Conservation (phyloP, 2,888 invertebrate species). For the Diabrotica balteata region DNA sequence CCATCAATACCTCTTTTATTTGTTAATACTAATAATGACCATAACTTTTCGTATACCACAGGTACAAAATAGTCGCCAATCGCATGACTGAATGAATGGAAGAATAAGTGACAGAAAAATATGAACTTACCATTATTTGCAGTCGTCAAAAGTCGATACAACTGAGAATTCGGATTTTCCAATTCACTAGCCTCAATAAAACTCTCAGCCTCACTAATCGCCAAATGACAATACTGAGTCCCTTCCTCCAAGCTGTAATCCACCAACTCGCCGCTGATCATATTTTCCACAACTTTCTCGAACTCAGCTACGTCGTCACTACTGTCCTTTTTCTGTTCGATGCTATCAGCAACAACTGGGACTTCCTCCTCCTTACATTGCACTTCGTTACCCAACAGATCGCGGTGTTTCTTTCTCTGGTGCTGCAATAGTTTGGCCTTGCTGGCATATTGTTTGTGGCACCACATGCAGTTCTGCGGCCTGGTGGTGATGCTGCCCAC, state of each 20-base stretch:
- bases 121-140: slow-evolving; percentile 51
- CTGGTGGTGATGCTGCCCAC: slow-evolving; percentile 76
- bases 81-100: background rate
- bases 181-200: slow-evolving; percentile 40
- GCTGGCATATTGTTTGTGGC: slow-evolving; percentile 88
- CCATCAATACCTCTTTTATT: too few species aligned
- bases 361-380: slow-evolving; percentile 20
- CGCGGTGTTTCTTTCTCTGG: slow-evolving; percentile 70
- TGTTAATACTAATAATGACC: too few species aligned
- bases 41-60: too few species aligned
- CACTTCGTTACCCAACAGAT: slow-evolving; percentile 50
- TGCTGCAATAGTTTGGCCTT: slow-evolving; percentile 77
- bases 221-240: slow-evolving; percentile 43
- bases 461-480: slow-evolving; percentile 78
- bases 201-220: slow-evolving; percentile 41
- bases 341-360: background rate
- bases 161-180: slow-evolving; percentile 50
- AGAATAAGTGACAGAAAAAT: background rate
- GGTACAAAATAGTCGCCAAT: too few species aligned
- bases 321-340: slow-evolving; percentile 14
- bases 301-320: slow-evolving; percentile 25
- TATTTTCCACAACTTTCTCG: slow-evolving; percentile 34
- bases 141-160: slow-evolving; percentile 56
- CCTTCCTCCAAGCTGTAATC: slow-evolving; percentile 40
- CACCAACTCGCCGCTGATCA: slow-evolving; percentile 34